These are phyloP conservation scores for Dorcus parallelipipedus DNA, from an alignment of 2,888 invertebrate species.

Conservation along the genomic window DNA sequence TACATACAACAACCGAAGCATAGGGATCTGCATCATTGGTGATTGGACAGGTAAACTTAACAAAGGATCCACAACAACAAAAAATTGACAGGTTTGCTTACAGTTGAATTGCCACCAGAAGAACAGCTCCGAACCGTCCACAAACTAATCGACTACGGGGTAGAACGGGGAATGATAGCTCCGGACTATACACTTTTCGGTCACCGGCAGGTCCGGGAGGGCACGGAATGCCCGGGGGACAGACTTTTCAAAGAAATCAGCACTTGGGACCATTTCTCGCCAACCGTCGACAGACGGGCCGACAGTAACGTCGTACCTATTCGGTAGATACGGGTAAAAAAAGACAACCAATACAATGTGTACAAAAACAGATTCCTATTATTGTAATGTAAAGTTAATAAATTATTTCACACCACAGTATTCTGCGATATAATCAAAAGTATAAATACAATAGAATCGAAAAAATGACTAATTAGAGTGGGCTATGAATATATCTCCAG, in stretches of 20 bases:
- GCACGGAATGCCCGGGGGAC: slow-evolving; percentile 67
- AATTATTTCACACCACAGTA: neutral
- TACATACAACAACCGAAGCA: slow-evolving; percentile 62
- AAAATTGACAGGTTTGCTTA: slow-evolving; percentile 17
- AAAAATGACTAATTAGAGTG: too few species aligned
- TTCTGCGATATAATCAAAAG: too few species aligned
- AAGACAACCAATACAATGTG: neutral
- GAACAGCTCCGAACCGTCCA: slow-evolving; percentile 58
- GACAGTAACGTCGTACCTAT: neutral
- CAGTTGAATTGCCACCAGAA: slow-evolving; percentile 59
- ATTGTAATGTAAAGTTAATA: neutral
- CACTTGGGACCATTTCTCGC: slow-evolving; percentile 58
- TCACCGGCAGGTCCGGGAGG: slow-evolving; percentile 57
- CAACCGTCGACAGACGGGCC: slow-evolving; percentile 13
- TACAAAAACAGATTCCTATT: neutral
- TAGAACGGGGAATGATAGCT: slow-evolving; percentile 58
- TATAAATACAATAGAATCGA: too few species aligned
- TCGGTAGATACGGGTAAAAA: too few species aligned
- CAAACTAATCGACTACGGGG: slow-evolving; percentile 60
- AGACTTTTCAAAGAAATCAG: slow-evolving; percentile 59
- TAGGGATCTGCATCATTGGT: slow-evolving; percentile 71
- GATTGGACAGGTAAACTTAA: slow-evolving; percentile 64
- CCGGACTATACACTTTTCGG: slow-evolving; percentile 61
- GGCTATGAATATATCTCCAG: too few species aligned
- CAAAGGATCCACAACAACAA: too few species aligned